These are phyloP conservation scores for Epinephelus awoara DNA, from an alignment of 2,797 vertebrate genomes.

Conservation along the genomic window DNA sequence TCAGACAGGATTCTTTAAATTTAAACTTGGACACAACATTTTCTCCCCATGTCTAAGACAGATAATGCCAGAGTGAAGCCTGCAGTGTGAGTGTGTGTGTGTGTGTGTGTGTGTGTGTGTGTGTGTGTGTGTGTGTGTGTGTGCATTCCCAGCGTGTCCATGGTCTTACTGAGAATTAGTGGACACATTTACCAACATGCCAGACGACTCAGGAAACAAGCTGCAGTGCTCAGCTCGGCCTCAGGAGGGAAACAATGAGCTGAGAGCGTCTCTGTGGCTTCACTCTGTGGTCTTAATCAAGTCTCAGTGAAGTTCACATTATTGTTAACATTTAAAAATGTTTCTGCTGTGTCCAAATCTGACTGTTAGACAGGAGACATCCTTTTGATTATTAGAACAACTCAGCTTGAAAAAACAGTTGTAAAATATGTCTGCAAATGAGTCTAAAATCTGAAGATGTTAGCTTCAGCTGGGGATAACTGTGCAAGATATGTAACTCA, in stretches of 20 bases:
- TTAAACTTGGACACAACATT: neutral
- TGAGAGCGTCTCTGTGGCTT: neutral
- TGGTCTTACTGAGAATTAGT: conserved; percentile 84
- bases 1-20: neutral
- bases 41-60: neutral
- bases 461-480: no score
- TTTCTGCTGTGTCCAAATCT: neutral
- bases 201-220: conserved; percentile 40
- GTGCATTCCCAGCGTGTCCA: conserved; percentile 78
- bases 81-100: no score
- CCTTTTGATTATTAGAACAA: no score
- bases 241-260: conserved; percentile 40
- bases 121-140: conserved; percentile 18
- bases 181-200: conserved; percentile 77
- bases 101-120: conserved; percentile 16
- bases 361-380: neutral
- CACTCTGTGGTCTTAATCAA: neutral
- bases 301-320: neutral
- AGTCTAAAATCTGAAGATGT: no score
- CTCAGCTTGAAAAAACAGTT: neutral
- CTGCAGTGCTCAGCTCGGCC: conserved; percentile 21
- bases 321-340: neutral
- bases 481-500: no score
- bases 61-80: neutral
- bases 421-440: no score